These are phyloP conservation scores for Pogonognathellus flavescens DNA, from an alignment of 1,140 invertebrate genomes.

Conservation along the genomic window DNA sequence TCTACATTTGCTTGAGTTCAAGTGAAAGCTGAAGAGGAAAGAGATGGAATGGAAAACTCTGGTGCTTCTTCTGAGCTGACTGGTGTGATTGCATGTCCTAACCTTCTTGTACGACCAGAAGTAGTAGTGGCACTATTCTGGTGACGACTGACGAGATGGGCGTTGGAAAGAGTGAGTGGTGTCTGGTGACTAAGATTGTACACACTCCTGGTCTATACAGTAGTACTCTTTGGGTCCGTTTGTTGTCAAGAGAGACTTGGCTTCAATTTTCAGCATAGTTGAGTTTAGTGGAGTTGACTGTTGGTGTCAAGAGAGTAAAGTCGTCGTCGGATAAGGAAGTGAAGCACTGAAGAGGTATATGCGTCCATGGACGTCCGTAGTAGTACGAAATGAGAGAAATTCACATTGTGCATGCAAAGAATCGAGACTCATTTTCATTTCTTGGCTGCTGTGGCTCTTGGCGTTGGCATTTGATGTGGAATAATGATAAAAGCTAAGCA, in stretches of 20 bases:
- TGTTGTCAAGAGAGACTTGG: background rate
- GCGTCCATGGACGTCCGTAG: background rate
- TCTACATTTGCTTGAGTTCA: constrained; percentile 6
- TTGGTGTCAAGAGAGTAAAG: constrained; percentile 26
- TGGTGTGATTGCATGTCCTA: background rate
- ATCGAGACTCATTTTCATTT: constrained; percentile 36
- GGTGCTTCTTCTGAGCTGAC: no score
- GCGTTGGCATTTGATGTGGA: constrained; percentile 33
- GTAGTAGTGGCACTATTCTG: background rate
- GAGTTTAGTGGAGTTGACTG: background rate
- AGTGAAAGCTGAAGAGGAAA: constrained; percentile 20
- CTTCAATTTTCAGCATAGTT: background rate
- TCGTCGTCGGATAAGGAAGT: background rate
- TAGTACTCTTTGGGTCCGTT: background rate
- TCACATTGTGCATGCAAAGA: constrained; percentile 17
- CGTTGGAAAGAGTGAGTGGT: constrained; percentile 24
- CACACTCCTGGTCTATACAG: background rate
- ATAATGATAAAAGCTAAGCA: constrained; percentile 45
- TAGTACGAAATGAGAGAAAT: background rate
- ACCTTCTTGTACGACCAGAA: background rate
- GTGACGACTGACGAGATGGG: constrained; percentile 39
- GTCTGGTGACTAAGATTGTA: constrained; percentile 8
- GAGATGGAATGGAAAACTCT: constrained; percentile 15
- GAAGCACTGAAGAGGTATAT: background rate
- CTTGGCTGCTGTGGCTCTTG: background rate